Evolutionary conservation across 2,797 vertebrate species (phyloP), one percentile per base, ranked within the genome.

Genomic region (Glyptemys insculpta): DNA sequence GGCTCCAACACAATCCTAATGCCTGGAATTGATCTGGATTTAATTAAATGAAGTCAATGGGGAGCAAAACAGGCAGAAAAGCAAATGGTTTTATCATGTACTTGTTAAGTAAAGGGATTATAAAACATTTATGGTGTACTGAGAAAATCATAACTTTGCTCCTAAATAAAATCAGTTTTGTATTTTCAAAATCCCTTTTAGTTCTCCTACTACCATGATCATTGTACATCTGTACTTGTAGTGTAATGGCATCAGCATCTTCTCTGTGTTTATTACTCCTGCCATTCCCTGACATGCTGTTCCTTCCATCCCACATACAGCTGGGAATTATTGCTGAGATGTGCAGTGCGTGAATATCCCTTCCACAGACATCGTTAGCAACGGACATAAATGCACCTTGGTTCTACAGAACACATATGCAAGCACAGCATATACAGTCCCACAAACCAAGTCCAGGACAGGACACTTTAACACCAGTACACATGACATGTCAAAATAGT

Each of bases 221-320:
- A 93, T 94, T 96, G 94, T 93, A 94, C 62, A 88, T 95, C 89
- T 86, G 95, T 93, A 86, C 92, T 96, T 95, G 86, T 94, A 92
- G 86, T 53, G 93, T 92, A 96, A 96, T 95, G 91, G 93, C 96
- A 97, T 97, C 96, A 91, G 89, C 92, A 96, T 96, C 97, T 95
- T 96, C 94, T 94, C 96, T 93, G 83, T 96, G 95, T 91, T 94
- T 95, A 95, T 97, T 97, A 83, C 92, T 92, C 91, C 87, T 96
- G 96, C 97, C 97, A 96, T 97, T 96, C 96, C 94, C 95, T 95
- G 96, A 96, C 95, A 96, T 50, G 91, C 96, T 97, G 94, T 96
- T 97, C 93, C 56, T 87, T 90, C 94, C 95, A 95, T 97, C 96
- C 97, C 96, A 96, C 94, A 91, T 95, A 95, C 74, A 95, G 88